Conservation (phyloP, 1,140 invertebrate species). For the Scaptomyza hsui region DNA sequence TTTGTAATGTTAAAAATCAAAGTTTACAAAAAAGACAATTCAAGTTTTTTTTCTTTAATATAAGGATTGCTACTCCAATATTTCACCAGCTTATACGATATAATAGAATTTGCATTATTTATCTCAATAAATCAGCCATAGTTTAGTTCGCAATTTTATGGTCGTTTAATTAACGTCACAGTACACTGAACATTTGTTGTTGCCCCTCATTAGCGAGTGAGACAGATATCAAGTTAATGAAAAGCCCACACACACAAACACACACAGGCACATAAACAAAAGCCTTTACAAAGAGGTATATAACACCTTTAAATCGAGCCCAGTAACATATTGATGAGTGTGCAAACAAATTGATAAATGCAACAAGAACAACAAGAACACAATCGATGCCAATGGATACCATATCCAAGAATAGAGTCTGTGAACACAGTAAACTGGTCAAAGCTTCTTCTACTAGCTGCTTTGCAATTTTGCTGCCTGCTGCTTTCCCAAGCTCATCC, state of each 20-base stretch:
- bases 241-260: slow-evolving; percentile 24
- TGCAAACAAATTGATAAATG: slow-evolving; percentile 76
- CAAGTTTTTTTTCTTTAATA: too few species aligned
- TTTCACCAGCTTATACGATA: too few species aligned
- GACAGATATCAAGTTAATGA: slow-evolving; percentile 20
- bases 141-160: slow-evolving; percentile 14
- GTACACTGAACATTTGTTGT: not conserved
- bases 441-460: too few species aligned
- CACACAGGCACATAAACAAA: not conserved
- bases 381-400: slow-evolving; percentile 7
- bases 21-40: too few species aligned
- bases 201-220: not conserved
- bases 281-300: too few species aligned
- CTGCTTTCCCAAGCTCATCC: slow-evolving; percentile 28
- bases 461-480: not conserved
- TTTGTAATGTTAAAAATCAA: too few species aligned
- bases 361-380: slow-evolving; percentile 45
- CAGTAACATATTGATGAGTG: slow-evolving; percentile 61
- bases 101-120: too few species aligned
- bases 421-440: not conserved
- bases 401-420: not conserved
- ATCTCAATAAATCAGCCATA: too few species aligned
- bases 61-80: too few species aligned
- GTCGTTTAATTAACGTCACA: slow-evolving; percentile 42
- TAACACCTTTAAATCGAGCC: slow-evolving; percentile 15